These are phyloP conservation scores for Sarcophaga variegata DNA, from an alignment of 2,888 invertebrate species.

Conservation along the genomic window DNA sequence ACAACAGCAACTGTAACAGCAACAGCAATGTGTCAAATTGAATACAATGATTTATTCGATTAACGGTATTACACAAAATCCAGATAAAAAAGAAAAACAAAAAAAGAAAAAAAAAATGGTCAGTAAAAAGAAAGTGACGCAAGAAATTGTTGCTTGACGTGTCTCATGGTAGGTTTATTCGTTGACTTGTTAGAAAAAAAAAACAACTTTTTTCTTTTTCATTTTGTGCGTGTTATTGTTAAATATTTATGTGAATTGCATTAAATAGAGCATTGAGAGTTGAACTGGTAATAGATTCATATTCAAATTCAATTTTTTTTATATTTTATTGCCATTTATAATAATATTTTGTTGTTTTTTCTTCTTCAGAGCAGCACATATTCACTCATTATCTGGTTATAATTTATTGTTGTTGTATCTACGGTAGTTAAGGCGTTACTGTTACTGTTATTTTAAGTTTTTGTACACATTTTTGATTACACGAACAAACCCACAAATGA, in stretches of 20 bases:
- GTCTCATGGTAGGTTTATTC: not conserved
- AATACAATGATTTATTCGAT: not conserved
- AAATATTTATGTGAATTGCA: slow-evolving; percentile 64
- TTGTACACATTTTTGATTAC: not conserved
- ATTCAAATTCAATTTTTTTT: slow-evolving; percentile 19
- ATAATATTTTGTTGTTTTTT: slow-evolving; percentile 18
- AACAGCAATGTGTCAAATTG: not conserved
- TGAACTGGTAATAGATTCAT: slow-evolving; percentile 71
- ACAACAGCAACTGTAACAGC: not conserved
- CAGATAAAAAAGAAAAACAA: not conserved
- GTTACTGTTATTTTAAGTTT: slow-evolving; percentile 23
- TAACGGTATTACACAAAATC: not conserved
- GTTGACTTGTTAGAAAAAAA: not conserved
- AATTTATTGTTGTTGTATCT: slow-evolving; percentile 12
- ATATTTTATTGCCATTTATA: not conserved
- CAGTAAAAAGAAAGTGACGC: slow-evolving; percentile 55
- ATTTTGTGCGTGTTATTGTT: not conserved
- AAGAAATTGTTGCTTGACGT: slow-evolving; percentile 12
- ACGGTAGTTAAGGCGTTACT: slow-evolving; percentile 51
- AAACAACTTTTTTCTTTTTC: not conserved
- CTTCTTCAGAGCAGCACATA: not conserved
- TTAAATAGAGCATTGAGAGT: slow-evolving; percentile 75
- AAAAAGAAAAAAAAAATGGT: not conserved
- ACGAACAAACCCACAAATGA: slow-evolving; percentile 33
- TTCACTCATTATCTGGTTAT: not conserved